Base-by-base conservation (phyloP, 2,797 vertebrate genomes). In the Moxostoma hubbsi region DNA sequence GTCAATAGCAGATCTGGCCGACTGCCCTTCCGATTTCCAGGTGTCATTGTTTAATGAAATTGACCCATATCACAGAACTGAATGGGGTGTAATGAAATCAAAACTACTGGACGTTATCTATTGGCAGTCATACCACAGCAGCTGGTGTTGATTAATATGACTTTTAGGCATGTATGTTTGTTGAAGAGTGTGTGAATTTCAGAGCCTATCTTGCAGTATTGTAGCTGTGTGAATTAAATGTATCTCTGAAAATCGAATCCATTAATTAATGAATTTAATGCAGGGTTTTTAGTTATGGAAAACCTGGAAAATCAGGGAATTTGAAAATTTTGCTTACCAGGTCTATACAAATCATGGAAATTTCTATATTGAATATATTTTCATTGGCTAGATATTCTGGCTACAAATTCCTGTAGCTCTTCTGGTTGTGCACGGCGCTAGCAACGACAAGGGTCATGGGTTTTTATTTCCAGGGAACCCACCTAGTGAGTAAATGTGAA, bases 1-100 rank as follows among this genome's bases (percentile, higher is more conserved):
- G 50, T 57, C 57, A 65, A 15, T 36, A 55, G 55, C 8, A 59
- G 59, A 79, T 46, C 77, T 90, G 76, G 73, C 76, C 13, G 1
- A 2, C 18, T 70, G 73, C 76, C 59, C 59, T 66, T 77, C 86
- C 70, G 85, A 66, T 87, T 66, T 87, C 83, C 84, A 87, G 87
- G 72, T 89, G 61, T 88, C 86, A 85, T 73, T 90, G 87, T 91
- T n/a, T n/a, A n/a, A n/a, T n/a, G n/a, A n/a, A n/a, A n/a, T n/a
- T n/a, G n/a, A n/a, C n/a, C 81, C 83, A 89, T 92, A 91, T 92
- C 91, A 92, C 85, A 87, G 76, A 73, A 83, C 63, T 59, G 81
- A 84, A 83, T 57, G 87, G 87, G 85, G 79, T 86, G 55, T 89
- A 89, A 88, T 88, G 82, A 86, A 85, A 80, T 61, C 80, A 67